Base-by-base conservation (phyloP, 2,113 vertebrate species). In the Eretmodus cyanostictus region DNA sequence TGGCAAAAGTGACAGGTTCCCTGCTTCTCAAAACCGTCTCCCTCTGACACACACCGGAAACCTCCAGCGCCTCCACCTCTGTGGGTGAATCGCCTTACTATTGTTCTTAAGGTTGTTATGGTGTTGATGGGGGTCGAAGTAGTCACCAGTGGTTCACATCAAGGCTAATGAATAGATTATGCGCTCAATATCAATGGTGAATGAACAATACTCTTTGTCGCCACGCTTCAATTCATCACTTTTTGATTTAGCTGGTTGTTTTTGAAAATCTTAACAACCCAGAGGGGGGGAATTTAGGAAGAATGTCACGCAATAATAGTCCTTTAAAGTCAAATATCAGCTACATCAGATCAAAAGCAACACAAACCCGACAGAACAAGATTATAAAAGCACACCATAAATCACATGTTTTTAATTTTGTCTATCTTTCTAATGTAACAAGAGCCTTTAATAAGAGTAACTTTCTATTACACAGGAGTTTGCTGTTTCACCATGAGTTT, bases 161-260 rank as follows among this genome's bases (percentile, higher is more conserved):
- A 84, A 90, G 83, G 89, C 88, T 90, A 89, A 92, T 92, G 93
- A 94, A 94, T 94, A 82, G 87, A 92, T 94, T 90, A 94, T 91
- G 81, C 90, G 66, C 89, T 94, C 22, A 24, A 92, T 92, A 93
- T 92, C 88, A 93, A 89, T 91, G 47, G 93, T 92, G 91, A 95
- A 94, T 92, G 89, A 73, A 94, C 91, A 92, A 92, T 89, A 83
- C 83, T 86, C 83, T 78, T 88, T 93, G 92, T 94, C 40, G 45
- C 47, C 49, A 92, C 83, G 82, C 82, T 89, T 49, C 84, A 81
- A 87, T 93, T 92, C 90, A 89, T 85, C 53, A 88, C 80, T 73
- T 90, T 91, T 94, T 95, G 93, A 95, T 95, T 95, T 93, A 92
- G 83, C 88, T 91, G 66, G 47, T 94, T 95, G 94, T 95, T 96